Percentiles rank a stretch among this genome's conserved stretches.
phyloP scores from a whole-genome alignment of 2,113 vertebrate species.

The Hydropotes inermis region DNA sequence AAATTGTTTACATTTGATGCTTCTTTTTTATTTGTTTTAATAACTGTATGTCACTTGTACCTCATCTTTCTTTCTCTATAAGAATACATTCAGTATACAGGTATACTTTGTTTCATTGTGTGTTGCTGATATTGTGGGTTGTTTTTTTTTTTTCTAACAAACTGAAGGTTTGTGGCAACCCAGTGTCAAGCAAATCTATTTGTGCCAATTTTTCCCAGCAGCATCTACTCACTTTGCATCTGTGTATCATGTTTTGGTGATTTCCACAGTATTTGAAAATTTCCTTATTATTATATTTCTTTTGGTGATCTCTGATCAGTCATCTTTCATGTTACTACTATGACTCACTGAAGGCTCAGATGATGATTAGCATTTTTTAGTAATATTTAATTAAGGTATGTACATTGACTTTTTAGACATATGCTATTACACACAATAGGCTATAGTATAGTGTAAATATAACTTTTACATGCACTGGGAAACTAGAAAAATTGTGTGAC shows the following conservation, averaged over 20 bases:
- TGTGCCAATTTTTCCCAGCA: background rate
- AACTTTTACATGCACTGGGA: background rate
- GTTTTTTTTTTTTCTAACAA: background rate
- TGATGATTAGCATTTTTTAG: background rate
- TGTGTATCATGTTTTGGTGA: background rate
- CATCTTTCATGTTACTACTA: background rate
- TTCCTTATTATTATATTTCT: background rate
- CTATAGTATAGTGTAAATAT: background rate
- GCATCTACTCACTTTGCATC: background rate
- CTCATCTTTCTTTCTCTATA: background rate
- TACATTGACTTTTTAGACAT: background rate
- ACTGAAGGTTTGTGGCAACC: background rate
- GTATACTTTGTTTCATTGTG: background rate
- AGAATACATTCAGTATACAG: background rate
- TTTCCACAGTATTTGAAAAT: background rate
- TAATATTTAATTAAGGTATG: background rate
- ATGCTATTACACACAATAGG: background rate
- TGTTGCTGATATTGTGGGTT: fast-evolving
- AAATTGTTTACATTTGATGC: background rate
- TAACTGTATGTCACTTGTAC: background rate
- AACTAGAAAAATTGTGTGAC: background rate
- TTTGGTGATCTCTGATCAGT: background rate
- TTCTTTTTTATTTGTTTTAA: background rate
- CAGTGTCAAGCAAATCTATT: background rate
- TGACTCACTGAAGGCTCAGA: background rate